Conservation (phyloP, 2,797 vertebrate genomes). For the Gymnothorax reevesii region DNA sequence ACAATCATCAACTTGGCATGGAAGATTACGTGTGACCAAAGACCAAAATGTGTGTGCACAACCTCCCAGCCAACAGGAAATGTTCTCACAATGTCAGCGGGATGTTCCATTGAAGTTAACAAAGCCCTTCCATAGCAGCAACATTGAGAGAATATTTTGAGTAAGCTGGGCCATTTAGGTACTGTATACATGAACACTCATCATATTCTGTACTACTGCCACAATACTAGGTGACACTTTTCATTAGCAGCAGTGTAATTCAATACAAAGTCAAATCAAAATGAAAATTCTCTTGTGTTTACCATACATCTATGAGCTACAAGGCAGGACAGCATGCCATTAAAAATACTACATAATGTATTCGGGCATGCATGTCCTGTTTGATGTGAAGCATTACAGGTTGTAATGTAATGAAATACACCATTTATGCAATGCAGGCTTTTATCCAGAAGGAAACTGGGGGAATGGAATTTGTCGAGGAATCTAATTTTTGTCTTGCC, state of each 20-base stretch:
- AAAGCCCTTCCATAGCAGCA: no score
- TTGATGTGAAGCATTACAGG: neutral
- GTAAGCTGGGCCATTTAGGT: no score
- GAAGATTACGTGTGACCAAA: no score
- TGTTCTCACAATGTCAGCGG: no score
- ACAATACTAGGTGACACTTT: neutral
- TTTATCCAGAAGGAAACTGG: neutral
- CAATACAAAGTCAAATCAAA: neutral
- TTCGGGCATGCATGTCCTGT: neutral
- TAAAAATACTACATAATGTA: neutral
- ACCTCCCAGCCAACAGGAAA: no score
- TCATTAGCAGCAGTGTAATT: neutral
- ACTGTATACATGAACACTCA: neutral
- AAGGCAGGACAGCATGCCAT: neutral
- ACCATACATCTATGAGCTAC: neutral
- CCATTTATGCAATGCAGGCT: neutral
- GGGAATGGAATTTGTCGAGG: neutral
- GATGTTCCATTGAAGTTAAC: no score
- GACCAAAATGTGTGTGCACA: no score
- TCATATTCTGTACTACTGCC: neutral
- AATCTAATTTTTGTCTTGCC: constrained; percentile 64
- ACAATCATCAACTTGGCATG: neutral
- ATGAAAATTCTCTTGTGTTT: neutral
- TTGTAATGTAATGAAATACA: neutral
- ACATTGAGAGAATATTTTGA: no score